phyloP scores from a whole-genome alignment of 2,888 invertebrate species.

The Herminia tarsipennalis region DNA sequence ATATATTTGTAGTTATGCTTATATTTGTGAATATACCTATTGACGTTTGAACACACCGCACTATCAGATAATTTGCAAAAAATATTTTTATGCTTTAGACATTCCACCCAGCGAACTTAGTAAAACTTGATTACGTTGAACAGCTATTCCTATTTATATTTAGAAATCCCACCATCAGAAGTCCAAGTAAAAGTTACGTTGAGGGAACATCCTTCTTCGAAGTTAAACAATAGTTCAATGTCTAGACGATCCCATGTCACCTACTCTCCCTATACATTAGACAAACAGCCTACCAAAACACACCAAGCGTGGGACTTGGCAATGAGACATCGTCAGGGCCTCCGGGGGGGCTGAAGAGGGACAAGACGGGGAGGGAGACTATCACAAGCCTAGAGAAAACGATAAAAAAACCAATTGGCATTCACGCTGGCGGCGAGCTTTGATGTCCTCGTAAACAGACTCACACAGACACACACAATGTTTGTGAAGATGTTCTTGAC shows the following conservation, averaged over 20 bases:
- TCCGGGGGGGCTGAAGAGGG: constrained; percentile 5
- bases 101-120: too few relatives aligned
- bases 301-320: constrained; percentile 29
- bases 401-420: constrained; percentile 78
- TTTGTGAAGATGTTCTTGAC: constrained; percentile 5
- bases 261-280: constrained; percentile 20
- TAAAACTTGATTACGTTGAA: too few relatives aligned
- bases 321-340: constrained; percentile 17
- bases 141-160: not conserved
- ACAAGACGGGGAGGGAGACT: constrained; percentile 25
- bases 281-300: constrained; percentile 19
- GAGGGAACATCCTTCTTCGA: not conserved
- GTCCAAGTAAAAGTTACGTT: not conserved
- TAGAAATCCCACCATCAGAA: not conserved
- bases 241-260: constrained; percentile 11
- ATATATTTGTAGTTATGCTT: too few relatives aligned
- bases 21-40: too few relatives aligned
- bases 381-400: constrained; percentile 65
- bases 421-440: constrained; percentile 63
- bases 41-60: too few relatives aligned
- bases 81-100: too few relatives aligned
- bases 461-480: constrained; percentile 35
- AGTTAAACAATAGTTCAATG: not conserved
- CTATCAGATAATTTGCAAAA: too few relatives aligned
- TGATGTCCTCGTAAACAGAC: constrained; percentile 66